phyloP scores from a whole-genome alignment of 1,140 invertebrate species.

The Pectinophora gossypiella region DNA sequence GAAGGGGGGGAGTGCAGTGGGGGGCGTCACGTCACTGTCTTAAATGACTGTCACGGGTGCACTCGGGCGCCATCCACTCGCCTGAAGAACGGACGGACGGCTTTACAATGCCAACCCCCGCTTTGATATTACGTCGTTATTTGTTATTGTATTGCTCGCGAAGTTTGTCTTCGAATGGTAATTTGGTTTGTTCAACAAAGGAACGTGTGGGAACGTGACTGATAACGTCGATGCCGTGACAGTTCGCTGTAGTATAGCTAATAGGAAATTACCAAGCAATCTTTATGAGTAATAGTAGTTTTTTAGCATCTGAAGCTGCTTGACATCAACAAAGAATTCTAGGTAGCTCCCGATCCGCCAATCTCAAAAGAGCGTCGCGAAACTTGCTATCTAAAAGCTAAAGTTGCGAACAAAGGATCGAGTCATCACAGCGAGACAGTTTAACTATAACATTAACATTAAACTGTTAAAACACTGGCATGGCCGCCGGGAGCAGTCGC shows the following conservation, averaged over 20 bases:
- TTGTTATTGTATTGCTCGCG: conserved; percentile 47
- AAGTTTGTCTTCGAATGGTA: background rate
- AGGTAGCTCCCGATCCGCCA: no score
- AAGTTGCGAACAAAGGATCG: background rate
- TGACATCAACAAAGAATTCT: no score
- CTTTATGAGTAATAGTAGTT: no score
- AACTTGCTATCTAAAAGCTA: no score
- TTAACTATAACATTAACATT: conserved; percentile 1
- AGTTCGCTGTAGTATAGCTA: no score
- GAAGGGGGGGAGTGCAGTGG: conserved; percentile 18
- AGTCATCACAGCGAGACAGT: background rate
- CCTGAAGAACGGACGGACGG: conserved; percentile 57
- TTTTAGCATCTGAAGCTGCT: no score
- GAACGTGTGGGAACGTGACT: no score
- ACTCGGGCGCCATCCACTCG: conserved; percentile 42
- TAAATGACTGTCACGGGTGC: conserved; percentile 73
- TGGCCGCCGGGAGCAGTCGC: conserved; percentile 17
- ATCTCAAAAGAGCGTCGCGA: no score
- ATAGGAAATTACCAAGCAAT: no score
- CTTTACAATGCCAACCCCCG: conserved; percentile 33
- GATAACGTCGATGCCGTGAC: no score
- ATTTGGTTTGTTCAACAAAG: background rate
- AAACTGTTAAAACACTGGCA: conserved; percentile 12
- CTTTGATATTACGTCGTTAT: conserved; percentile 59
- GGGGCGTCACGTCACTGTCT: conserved; percentile 58